phyloP scores from a whole-genome alignment of 2,797 vertebrate genomes.

The Parotocinclus haroldoi region DNA sequence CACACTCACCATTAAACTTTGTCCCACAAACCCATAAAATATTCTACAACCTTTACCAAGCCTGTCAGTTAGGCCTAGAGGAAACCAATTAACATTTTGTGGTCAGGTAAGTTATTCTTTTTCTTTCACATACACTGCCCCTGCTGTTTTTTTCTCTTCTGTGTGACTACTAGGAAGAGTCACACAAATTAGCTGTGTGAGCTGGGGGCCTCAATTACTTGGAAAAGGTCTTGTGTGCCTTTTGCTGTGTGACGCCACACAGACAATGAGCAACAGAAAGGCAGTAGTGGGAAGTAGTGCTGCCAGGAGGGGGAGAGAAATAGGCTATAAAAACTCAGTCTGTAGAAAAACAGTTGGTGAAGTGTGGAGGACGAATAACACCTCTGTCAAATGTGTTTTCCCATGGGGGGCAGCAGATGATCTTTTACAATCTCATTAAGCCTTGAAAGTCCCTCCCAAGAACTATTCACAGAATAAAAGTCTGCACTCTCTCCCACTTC shows the following conservation, averaged over 20 bases:
- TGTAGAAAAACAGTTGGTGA: slow-evolving; percentile 40
- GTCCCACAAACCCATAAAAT: slow-evolving; percentile 58
- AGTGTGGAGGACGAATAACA: slow-evolving; percentile 50
- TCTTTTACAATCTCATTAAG: slow-evolving; percentile 39
- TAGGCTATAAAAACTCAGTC: slow-evolving; percentile 33
- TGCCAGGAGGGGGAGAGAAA: slow-evolving; percentile 12
- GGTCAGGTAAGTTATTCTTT: slow-evolving; percentile 65
- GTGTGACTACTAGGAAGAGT: slow-evolving; percentile 64
- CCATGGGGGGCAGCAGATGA: slow-evolving; percentile 34
- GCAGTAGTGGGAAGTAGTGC: slow-evolving; percentile 5
- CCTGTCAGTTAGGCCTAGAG: slow-evolving; percentile 61
- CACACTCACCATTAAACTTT: slow-evolving; percentile 59
- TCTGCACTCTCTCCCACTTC: slow-evolving; percentile 3
- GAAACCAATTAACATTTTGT: slow-evolving; percentile 77
- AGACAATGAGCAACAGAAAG: slow-evolving; percentile 44
- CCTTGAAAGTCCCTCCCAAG: slow-evolving; percentile 39
- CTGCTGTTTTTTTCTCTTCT: slow-evolving; percentile 52
- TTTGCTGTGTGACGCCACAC: slow-evolving; percentile 62
- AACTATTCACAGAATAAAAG: slow-evolving; percentile 18
- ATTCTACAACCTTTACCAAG: slow-evolving; percentile 64
- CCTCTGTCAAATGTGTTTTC: slow-evolving; percentile 31
- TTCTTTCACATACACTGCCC: slow-evolving; percentile 42
- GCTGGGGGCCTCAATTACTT: slow-evolving; percentile 77
- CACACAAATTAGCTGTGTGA: slow-evolving; percentile 71
- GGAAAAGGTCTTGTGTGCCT: slow-evolving; percentile 45